Conservation (phyloP, 2,113 vertebrate genomes). For the Bufo bufo region DNA sequence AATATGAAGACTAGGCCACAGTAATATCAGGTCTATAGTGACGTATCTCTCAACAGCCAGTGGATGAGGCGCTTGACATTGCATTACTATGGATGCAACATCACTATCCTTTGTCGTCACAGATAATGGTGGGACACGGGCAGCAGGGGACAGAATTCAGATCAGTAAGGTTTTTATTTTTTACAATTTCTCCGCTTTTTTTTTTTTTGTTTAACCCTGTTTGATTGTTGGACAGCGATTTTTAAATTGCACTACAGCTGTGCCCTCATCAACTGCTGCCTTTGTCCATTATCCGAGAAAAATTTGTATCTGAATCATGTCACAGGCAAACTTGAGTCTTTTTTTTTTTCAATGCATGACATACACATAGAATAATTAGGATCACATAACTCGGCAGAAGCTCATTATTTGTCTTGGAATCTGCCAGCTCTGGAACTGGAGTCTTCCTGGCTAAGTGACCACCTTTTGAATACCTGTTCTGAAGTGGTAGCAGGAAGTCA, state of each 20-base stretch:
- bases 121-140: not conserved
- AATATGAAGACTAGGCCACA: not conserved
- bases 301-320: not conserved
- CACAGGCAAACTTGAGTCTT: not conserved
- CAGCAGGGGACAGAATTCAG: not conserved
- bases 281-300: not conserved
- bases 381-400: not conserved
- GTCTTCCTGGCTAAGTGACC: not conserved
- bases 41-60: not conserved
- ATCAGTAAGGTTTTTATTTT: not conserved
- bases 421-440: no score
- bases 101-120: not conserved
- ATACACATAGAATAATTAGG: not conserved
- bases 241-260: not conserved
- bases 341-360: not conserved
- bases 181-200: no score
- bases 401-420: not conserved
- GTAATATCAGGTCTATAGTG: not conserved
- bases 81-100: not conserved
- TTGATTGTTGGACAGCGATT: not conserved
- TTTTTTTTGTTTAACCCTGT: not conserved
- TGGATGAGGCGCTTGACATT: not conserved
- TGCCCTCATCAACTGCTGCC: not conserved
- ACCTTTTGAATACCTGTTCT: not conserved
- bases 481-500: not conserved